These are phyloP conservation scores for Tinea semifulvella DNA, from an alignment of 2,888 invertebrate genomes.

Conservation along the genomic window DNA sequence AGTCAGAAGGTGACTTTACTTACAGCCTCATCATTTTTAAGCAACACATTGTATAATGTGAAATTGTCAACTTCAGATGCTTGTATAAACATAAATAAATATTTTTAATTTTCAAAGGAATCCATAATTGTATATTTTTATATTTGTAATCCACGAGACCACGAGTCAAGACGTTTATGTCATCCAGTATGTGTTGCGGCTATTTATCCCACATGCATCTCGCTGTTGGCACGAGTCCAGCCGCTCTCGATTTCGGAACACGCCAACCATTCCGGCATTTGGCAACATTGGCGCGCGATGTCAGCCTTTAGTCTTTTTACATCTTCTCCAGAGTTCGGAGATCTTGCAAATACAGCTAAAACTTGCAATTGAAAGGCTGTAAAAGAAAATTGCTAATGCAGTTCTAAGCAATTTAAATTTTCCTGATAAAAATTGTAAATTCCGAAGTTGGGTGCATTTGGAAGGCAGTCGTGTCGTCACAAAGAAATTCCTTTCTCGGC, in stretches of 20 bases:
- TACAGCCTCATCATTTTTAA: too few relatives aligned
- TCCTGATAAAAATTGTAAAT: background rate
- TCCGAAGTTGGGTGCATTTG: background rate
- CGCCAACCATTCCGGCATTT: constrained; percentile 40
- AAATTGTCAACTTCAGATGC: too few relatives aligned
- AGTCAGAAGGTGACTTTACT: too few relatives aligned
- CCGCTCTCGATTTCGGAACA: constrained; percentile 38
- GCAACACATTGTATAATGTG: too few relatives aligned
- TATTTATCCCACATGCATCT: constrained; percentile 15
- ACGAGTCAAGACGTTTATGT: constrained; percentile 14
- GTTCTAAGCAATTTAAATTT: background rate
- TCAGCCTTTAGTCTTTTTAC: constrained; percentile 40
- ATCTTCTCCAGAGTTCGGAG: constrained; percentile 33
- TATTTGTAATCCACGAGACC: background rate
- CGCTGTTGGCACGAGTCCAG: constrained; percentile 43
- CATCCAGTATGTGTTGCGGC: constrained; percentile 15
- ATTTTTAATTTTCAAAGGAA: background rate
- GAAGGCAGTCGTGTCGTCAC: constrained; percentile 6
- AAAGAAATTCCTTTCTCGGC: constrained; percentile 19
- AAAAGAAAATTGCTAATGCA: background rate
- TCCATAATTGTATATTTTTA: background rate
- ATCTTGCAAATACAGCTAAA: background rate
- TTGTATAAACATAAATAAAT: too few relatives aligned
- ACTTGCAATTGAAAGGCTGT: background rate
- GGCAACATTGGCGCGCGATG: constrained; percentile 41